A percentile compares a stretch with the other conserved stretches of the same genome.
These are phyloP conservation scores for Galaxias olidus DNA, from an alignment of 2,797 vertebrate species.

Conservation along the genomic window DNA sequence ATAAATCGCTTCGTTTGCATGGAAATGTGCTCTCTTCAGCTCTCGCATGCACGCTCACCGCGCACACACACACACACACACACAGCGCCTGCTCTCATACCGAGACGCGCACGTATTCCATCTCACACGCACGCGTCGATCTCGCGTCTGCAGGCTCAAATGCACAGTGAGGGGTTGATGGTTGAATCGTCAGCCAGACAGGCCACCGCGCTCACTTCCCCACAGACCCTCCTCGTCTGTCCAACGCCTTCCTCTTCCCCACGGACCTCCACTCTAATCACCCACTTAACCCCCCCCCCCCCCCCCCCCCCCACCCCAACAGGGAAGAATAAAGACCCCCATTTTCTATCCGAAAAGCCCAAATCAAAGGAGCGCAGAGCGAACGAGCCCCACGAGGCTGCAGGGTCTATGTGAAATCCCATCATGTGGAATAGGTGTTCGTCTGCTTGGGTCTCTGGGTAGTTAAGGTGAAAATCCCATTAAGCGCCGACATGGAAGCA, in stretches of 20 bases:
- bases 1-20: constrained; percentile 60
- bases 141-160: constrained; percentile 8
- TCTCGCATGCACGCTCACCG: constrained; percentile 24
- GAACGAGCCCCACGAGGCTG: constrained; percentile 40
- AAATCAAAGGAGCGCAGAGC: constrained; percentile 56
- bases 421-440: constrained; percentile 64
- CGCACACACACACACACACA: constrained; percentile 1
- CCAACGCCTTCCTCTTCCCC: constrained; percentile 28
- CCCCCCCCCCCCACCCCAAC: too few species aligned
- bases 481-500: constrained; percentile 57
- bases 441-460: constrained; percentile 51
- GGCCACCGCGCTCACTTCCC: constrained; percentile 24
- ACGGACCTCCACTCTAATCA: constrained; percentile 49
- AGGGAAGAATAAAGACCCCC: constrained; percentile 15
- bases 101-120: neutral
- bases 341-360: constrained; percentile 45
- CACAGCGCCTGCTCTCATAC: neutral
- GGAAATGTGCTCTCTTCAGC: constrained; percentile 43
- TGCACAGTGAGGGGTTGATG: constrained; percentile 25
- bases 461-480: constrained; percentile 60
- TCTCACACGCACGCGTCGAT: too few species aligned
- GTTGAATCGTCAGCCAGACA: constrained; percentile 46
- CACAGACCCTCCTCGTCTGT: constrained; percentile 8
- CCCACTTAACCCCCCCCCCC: constrained; percentile 52
- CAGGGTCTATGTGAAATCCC: constrained; percentile 52